Conservation (phyloP, 2,797 vertebrate genomes). For the Sebastes iracundus region DNA sequence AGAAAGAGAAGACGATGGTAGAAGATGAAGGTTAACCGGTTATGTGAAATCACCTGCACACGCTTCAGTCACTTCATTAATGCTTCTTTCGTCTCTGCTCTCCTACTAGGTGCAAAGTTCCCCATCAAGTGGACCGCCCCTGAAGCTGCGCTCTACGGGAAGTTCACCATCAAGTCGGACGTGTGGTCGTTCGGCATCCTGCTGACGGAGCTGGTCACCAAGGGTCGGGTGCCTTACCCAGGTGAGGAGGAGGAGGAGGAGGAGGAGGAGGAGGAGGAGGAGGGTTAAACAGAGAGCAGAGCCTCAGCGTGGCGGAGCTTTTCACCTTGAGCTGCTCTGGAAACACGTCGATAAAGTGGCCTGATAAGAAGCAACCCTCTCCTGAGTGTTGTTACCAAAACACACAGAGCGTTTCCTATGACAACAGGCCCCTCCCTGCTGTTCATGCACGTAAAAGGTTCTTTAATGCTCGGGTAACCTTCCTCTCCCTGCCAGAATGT, state of each 20-base stretch:
- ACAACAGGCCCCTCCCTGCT: slow-evolving; percentile 29
- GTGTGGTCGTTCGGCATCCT: slow-evolving; percentile 98
- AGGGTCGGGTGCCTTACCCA: slow-evolving; percentile 97
- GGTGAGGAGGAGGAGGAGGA: slow-evolving; percentile 83
- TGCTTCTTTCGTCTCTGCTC: background rate
- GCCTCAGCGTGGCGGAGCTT: background rate
- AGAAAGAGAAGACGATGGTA: background rate
- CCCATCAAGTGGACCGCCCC: slow-evolving; percentile 98
- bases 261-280: slow-evolving; percentile 59
- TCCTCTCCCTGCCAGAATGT: slow-evolving; percentile 19
- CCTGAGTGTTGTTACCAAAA: background rate
- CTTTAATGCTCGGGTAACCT: slow-evolving; percentile 32
- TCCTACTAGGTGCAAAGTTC: slow-evolving; percentile 91
- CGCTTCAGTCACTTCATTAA: background rate
- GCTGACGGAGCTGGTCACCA: slow-evolving; percentile 96
- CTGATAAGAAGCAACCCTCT: slow-evolving; percentile 1
- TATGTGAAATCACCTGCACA: too few relatives aligned
- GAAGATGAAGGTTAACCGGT: too few relatives aligned
- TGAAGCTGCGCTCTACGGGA: slow-evolving; percentile 94
- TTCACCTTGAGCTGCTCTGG: background rate
- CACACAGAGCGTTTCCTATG: slow-evolving; percentile 4
- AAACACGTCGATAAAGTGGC: slow-evolving; percentile 2
- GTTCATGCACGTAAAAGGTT: slow-evolving; percentile 20
- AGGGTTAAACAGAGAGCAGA: slow-evolving; percentile 36
- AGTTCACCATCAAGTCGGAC: slow-evolving; percentile 98